phyloP scores from a whole-genome alignment of 2,797 vertebrate genomes.

The Hydrocynus forskahlii region DNA sequence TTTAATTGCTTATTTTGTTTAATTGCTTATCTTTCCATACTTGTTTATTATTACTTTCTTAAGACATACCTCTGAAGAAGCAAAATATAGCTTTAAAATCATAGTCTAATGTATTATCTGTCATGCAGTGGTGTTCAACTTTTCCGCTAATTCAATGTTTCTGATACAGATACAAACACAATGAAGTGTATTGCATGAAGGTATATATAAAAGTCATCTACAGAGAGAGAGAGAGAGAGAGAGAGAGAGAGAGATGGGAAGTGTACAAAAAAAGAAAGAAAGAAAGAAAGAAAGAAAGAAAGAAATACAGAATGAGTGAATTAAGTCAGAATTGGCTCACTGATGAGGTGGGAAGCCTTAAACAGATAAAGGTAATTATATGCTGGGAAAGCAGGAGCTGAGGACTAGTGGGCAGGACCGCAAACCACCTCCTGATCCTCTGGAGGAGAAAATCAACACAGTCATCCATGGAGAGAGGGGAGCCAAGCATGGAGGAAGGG shows the following conservation, averaged over 20 bases:
- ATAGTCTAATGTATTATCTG: too few relatives aligned
- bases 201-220: too few relatives aligned
- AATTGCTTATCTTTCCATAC: too few relatives aligned
- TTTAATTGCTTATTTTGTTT: too few relatives aligned
- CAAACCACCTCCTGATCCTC: constrained; percentile 45
- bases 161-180: too few relatives aligned
- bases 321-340: neutral
- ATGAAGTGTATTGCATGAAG: too few relatives aligned
- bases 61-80: too few relatives aligned
- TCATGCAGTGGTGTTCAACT: too few relatives aligned
- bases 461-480: constrained; percentile 15
- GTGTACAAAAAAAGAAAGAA: neutral
- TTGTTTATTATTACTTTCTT: too few relatives aligned
- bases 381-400: constrained; percentile 24
- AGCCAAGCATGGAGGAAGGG: constrained; percentile 9
- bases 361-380: constrained; percentile 9
- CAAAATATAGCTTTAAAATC: too few relatives aligned
- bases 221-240: neutral
- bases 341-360: neutral
- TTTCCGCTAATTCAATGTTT: too few relatives aligned
- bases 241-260: neutral
- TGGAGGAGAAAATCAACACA: constrained; percentile 39
- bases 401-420: constrained; percentile 34
- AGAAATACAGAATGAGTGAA: neutral
- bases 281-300: neutral